Base-by-base conservation (phyloP, 2,888 invertebrate genomes). In the Periphyllus acericola region DNA sequence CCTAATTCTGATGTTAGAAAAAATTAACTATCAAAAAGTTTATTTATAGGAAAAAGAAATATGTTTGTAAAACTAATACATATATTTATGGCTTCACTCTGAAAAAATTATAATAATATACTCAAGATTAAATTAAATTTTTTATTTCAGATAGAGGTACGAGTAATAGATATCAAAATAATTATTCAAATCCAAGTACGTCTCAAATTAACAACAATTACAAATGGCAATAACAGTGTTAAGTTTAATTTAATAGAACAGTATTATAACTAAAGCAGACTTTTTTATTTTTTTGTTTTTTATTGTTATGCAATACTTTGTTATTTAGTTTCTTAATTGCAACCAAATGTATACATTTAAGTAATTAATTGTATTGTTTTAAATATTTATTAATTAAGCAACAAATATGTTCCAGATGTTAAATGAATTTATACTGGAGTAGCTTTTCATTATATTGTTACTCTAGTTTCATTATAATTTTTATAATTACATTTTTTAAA, bases 321-420 rank as follows among this genome's bases (percentile, higher is more conserved):
- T 87, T 87, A 81, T 87, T 81, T 87, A 87, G 87, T 80, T 87
- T 76, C 40, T 87, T 74, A 74, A 81, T 40, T 80, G 29, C 32
- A 74, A 87, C 72, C 32, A 60, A 87, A 71, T 85, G 72, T 83
- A 46, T 76, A 75, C 3, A 52, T 46, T 78, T 40, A 60, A 75
- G 36, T 52, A 25, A 66, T 36, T 66, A n/a, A 32, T 52, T 78
- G 1, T 82, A 46, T 52, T 46, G 32, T 68, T 78, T 68, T 25
- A 46, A 66, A 76, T 68, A 25, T 52, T 46, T 46, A 21, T 68
- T 74, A 36, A 5, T 74, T 6, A 60, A 40, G 32, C 25, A 9
- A 75, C 60, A 60, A 40, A 29, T 29, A 78, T 84, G 46, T 52
- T 76, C 66, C 32, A 40, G 40, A 40, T 17, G 40, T 40, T 34